Evolutionary conservation across 2,113 vertebrate species (phyloP).

Genomic region (Nothoprocta pentlandii): DNA sequence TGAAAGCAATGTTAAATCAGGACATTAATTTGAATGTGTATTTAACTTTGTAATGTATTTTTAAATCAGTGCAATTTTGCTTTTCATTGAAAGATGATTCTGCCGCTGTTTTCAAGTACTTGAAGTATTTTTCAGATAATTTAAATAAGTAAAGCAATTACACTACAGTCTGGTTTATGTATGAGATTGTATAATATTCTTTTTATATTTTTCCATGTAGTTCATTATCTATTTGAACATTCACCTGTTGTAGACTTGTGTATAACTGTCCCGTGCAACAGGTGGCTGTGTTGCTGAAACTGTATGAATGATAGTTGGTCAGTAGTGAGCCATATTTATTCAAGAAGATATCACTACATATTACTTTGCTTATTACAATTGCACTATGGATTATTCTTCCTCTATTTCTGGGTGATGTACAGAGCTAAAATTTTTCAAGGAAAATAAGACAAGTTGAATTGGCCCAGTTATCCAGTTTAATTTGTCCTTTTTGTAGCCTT

Average conservation of each 20-base stretch:
- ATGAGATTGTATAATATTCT: constrained; percentile 59
- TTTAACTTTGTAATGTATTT: constrained; percentile 67
- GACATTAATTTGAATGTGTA: constrained; percentile 64
- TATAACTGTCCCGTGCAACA: constrained; percentile 57
- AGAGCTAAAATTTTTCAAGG: constrained; percentile 71
- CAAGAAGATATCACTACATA: constrained; percentile 69
- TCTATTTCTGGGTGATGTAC: constrained; percentile 73
- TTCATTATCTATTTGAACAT: constrained; percentile 53
- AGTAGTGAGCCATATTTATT: constrained; percentile 81
- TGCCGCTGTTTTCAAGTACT: constrained; percentile 56
- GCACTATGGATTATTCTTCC: constrained; percentile 79
- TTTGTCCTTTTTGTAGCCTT: constrained; percentile 72
- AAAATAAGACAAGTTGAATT: constrained; percentile 72
- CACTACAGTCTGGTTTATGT: constrained; percentile 54
- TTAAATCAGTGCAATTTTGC: constrained; percentile 70
- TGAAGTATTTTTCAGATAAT: constrained; percentile 54
- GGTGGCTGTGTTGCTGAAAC: constrained; percentile 59
- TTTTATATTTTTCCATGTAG: constrained; percentile 61
- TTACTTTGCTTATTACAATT: constrained; percentile 77
- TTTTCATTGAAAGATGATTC: constrained; percentile 53
- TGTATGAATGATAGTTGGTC: constrained; percentile 52
- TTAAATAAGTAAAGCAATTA: constrained; percentile 59
- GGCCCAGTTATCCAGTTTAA: constrained; percentile 68
- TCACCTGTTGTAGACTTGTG: constrained; percentile 58
- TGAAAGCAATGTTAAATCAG: constrained; percentile 53